These are phyloP conservation scores for Lycodopsis pacificus DNA, from an alignment of 2,797 vertebrate genomes.

Conservation along the genomic window DNA sequence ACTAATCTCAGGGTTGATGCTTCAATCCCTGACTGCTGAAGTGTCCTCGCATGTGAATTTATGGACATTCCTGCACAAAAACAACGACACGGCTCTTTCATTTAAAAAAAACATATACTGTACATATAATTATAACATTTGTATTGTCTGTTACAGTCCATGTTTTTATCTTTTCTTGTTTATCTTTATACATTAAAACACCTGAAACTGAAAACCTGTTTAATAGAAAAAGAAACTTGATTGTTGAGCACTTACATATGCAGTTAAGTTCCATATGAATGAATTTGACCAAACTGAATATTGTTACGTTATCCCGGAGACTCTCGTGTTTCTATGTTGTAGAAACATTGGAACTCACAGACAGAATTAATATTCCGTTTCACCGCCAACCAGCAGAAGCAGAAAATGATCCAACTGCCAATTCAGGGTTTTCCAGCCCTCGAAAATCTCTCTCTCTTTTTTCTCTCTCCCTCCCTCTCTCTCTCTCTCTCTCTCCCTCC, in stretches of 20 bases:
- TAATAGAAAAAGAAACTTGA: not conserved
- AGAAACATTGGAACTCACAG: constrained; percentile 1
- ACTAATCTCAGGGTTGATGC: not conserved
- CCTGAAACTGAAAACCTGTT: not conserved
- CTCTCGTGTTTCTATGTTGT: not conserved
- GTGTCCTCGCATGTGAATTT: not conserved
- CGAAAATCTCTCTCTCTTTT: not conserved
- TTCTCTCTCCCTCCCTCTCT: no score
- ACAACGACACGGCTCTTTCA: no score
- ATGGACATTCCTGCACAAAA: not conserved
- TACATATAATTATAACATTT: no score
- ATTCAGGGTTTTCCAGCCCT: not conserved
- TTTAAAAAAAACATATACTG: not conserved
- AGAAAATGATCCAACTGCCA: constrained; percentile 16
- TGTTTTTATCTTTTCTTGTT: not conserved
- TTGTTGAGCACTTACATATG: not conserved
- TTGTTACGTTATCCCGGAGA: not conserved
- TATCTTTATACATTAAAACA: not conserved
- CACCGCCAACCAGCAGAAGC: not conserved
- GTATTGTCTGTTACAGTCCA: no score
- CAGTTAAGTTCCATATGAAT: constrained; percentile 3
- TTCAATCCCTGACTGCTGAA: not conserved
- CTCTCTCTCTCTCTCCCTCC: no score
- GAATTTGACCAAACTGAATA: not conserved
- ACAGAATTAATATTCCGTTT: not conserved